These are phyloP conservation scores for Drosophila borealis DNA, from an alignment of 2,888 invertebrate genomes.

Conservation along the genomic window DNA sequence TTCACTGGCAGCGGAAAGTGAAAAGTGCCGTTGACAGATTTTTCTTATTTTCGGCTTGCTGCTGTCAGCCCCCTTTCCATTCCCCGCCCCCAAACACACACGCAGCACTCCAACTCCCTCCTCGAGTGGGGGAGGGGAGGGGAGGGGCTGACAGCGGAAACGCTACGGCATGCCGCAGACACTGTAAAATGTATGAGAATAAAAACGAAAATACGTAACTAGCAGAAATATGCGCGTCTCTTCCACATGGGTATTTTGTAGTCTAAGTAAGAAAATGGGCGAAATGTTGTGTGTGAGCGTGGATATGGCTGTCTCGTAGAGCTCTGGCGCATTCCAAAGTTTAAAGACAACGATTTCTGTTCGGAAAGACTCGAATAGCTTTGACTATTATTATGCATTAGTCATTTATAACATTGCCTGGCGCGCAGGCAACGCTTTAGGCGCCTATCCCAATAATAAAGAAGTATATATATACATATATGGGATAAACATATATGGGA, in stretches of 20 bases:
- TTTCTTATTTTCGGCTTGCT: constrained; percentile 68
- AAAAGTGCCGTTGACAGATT: constrained; percentile 75
- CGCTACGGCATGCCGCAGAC: constrained; percentile 43
- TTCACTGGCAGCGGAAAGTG: constrained; percentile 44
- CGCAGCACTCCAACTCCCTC: background rate
- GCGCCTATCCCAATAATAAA: constrained; percentile 46
- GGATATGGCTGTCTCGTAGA: constrained; percentile 10
- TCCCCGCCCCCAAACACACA: background rate
- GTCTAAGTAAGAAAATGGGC: constrained; percentile 25
- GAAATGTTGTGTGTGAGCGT: constrained; percentile 14
- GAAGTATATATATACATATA: background rate
- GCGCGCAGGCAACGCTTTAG: background rate
- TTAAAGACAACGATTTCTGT: background rate
- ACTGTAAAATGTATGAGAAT: constrained; percentile 38
- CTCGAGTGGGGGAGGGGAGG: too few relatives aligned
- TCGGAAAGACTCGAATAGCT: constrained; percentile 9
- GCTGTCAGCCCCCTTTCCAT: constrained; percentile 32
- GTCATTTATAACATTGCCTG: constrained; percentile 5
- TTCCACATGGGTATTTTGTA: constrained; percentile 40
- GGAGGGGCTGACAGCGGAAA: background rate
- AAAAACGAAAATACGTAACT: constrained; percentile 30
- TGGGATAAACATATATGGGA: constrained; percentile 14
- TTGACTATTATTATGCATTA: constrained; percentile 4
- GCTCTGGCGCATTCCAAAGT: constrained; percentile 1
- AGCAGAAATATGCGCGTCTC: constrained; percentile 51